phyloP scores from a whole-genome alignment of 1,140 invertebrate genomes.

The Goniozus legneri region DNA sequence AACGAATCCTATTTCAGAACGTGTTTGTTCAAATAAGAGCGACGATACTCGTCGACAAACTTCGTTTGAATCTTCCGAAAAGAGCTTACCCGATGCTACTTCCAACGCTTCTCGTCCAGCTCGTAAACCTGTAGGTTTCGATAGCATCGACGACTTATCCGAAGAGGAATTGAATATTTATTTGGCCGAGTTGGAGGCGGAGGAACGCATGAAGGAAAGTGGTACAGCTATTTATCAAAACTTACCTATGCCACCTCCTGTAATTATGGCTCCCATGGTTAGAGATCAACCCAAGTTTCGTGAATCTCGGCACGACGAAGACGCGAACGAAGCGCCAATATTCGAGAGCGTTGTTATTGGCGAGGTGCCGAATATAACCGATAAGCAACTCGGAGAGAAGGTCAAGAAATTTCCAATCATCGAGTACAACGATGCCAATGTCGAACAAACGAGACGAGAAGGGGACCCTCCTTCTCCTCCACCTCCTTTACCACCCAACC shows the following conservation, averaged over 20 bases:
- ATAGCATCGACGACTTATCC: conserved; percentile 51
- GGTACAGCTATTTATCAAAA: conserved; percentile 30
- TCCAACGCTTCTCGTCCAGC: not conserved
- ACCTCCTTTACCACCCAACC: too few species aligned
- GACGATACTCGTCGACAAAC: too few species aligned
- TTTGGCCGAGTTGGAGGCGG: conserved; percentile 56
- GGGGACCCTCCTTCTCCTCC: too few species aligned
- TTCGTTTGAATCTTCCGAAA: too few species aligned
- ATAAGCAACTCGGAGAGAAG: conserved; percentile 39
- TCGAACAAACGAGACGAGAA: too few species aligned
- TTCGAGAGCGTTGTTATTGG: conserved; percentile 41
- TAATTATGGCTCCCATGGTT: not conserved
- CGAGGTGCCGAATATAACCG: conserved; percentile 35
- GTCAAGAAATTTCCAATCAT: conserved; percentile 42
- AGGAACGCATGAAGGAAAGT: conserved; percentile 39
- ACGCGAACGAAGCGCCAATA: conserved; percentile 43
- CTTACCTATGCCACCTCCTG: conserved; percentile 15
- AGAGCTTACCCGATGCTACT: not conserved
- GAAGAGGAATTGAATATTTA: conserved; percentile 60
- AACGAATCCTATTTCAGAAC: not conserved
- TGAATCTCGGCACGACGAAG: conserved; percentile 30
- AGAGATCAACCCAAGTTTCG: not conserved
- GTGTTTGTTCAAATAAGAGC: not conserved
- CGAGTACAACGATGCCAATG: conserved; percentile 35
- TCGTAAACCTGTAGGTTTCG: conserved; percentile 35